Base-by-base conservation (phyloP, 2,113 vertebrate species). In the Perccottus glenii region DNA sequence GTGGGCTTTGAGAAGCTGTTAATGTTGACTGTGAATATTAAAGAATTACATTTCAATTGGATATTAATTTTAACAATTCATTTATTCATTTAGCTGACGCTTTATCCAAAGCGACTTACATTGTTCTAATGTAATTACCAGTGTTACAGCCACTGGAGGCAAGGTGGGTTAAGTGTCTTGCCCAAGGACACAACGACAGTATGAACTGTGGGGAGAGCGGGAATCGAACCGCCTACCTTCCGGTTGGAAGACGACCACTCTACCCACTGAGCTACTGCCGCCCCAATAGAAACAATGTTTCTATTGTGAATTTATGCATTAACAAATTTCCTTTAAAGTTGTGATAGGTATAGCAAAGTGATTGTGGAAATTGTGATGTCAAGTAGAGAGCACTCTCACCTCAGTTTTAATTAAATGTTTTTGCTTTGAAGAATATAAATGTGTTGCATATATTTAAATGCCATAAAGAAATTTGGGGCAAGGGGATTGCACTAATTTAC, bases 11-110 rank as follows among this genome's bases (percentile, higher is more conserved):
- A 2, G 19, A 27, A 27, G 19, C 19, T 27, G 38, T 40, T 6
- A 6, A 8, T 40, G 38, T 40, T 40, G 8, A 40, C 5, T 6
- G 60, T 60, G 44, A 60, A 16, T 2, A 12, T 32, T 52, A 45
- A 5, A 33, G 40, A 14, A 14, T 35, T 27, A 11, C 7, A 27
- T 36, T 33, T 42, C 12, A 40, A 9, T 56, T 45, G 15, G 15
- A 40, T 69, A 68, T 60, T 5, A 9, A 36, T 65, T 19, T 65
- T 10, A 45, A n/a, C n/a, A n/a, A n/a, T n/a, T n/a, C n/a, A n/a
- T n/a, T n/a, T n/a, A n/a, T n/a, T n/a, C n/a, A n/a, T n/a, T n/a
- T n/a, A n/a, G n/a, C n/a, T n/a, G n/a, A n/a, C n/a, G n/a, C n/a
- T n/a, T n/a, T n/a, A n/a, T n/a, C n/a, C n/a, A n/a, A n/a, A n/a